A percentile compares a stretch with the other conserved stretches of the same genome.
These are phyloP conservation scores for Hozukius guyotensis DNA, from an alignment of 2,797 vertebrate species.

Conservation along the genomic window DNA sequence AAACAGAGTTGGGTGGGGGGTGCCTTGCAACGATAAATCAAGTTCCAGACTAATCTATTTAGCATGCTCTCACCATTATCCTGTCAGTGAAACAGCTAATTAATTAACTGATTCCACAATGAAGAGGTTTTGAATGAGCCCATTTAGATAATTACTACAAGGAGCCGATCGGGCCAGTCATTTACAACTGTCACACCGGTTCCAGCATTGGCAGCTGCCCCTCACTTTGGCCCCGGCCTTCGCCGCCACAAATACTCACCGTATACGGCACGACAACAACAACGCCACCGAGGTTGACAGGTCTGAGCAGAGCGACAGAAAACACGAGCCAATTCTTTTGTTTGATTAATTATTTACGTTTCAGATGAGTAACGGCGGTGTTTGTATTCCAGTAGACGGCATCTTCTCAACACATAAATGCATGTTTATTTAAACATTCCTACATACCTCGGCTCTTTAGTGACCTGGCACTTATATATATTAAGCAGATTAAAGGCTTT, in stretches of 20 bases:
- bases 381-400: too few relatives aligned
- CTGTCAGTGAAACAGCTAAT: slow-evolving; percentile 99
- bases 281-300: not conserved
- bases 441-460: not conserved
- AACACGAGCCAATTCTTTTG: not conserved
- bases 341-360: not conserved
- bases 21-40: slow-evolving; percentile 90
- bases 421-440: not conserved
- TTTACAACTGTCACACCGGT: slow-evolving; percentile 87
- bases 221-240: slow-evolving; percentile 56
- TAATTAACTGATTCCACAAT: slow-evolving; percentile 99
- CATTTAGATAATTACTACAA: slow-evolving; percentile 98
- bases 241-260: slow-evolving; percentile 18
- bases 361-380: too few relatives aligned
- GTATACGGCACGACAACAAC: not conserved
- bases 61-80: slow-evolving; percentile 95
- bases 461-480: not conserved
- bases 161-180: slow-evolving; percentile 93
- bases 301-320: not conserved
- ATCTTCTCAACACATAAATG: too few relatives aligned
- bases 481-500: too few relatives aligned
- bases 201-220: slow-evolving; percentile 79
- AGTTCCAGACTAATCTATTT: slow-evolving; percentile 93
- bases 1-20: slow-evolving; percentile 76
- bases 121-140: slow-evolving; percentile 98